A percentile compares a stretch with the other conserved stretches of the same genome.
phyloP scores from a whole-genome alignment of 2,797 vertebrate genomes.

The Ficedula albicollis region DNA sequence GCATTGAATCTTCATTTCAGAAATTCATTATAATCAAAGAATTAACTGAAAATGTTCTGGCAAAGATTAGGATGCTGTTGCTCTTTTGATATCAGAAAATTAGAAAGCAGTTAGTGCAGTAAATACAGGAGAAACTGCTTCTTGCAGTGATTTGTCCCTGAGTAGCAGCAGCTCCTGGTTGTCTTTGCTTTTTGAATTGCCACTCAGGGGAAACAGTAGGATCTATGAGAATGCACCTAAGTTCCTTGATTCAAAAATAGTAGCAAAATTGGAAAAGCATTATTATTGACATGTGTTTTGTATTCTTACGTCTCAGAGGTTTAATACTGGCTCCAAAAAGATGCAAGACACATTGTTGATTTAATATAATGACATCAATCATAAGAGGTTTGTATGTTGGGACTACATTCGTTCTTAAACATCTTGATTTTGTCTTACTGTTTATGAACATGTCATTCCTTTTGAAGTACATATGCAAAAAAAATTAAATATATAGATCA shows the following conservation, averaged over 20 bases:
- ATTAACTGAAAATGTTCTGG: neutral
- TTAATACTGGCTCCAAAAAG: neutral
- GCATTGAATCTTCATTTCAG: neutral
- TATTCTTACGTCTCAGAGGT: neutral
- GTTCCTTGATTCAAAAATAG: neutral
- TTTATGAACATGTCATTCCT: neutral
- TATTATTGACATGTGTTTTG: neutral
- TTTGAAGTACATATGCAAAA: neutral
- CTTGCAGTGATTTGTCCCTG: neutral
- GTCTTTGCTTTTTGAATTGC: neutral
- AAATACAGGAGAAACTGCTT: neutral
- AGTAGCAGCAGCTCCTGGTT: neutral
- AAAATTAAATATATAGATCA: too few species aligned
- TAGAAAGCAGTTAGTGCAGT: neutral
- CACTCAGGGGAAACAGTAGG: neutral
- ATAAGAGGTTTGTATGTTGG: neutral
- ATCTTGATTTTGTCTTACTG: neutral
- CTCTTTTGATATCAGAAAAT: neutral
- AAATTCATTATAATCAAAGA: neutral
- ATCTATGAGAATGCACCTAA: neutral
- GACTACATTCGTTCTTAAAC: neutral
- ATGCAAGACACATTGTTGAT: neutral
- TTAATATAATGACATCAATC: neutral
- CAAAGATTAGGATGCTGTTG: neutral
- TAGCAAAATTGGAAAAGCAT: neutral